These are phyloP conservation scores for Saccopteryx bilineata DNA, from an alignment of 2,113 vertebrate genomes.

Conservation along the genomic window DNA sequence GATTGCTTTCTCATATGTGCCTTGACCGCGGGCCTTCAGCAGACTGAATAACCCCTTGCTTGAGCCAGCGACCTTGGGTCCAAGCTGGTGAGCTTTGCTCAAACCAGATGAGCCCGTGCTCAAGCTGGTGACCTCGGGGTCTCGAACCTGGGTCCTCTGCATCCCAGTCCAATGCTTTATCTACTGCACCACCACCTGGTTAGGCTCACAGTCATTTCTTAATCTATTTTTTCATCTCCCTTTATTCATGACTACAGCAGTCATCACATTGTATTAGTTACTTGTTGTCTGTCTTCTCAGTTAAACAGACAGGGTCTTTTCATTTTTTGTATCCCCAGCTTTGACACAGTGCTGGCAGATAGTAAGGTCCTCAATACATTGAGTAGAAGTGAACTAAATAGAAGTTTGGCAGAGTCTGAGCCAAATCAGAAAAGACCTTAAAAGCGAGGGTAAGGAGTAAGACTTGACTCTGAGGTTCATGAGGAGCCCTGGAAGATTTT, in stretches of 20 bases:
- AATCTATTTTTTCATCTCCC: neutral
- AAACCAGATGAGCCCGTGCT: too few species aligned
- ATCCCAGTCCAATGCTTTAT: too few species aligned
- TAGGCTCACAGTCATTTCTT: neutral
- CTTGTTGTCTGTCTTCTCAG: constrained; percentile 30
- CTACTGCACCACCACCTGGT: too few species aligned
- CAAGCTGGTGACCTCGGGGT: too few species aligned
- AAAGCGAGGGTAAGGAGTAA: constrained; percentile 2
- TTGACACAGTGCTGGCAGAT: neutral
- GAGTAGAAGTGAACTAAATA: neutral
- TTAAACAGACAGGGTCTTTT: neutral
- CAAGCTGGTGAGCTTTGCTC: too few species aligned
- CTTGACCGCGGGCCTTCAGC: too few species aligned
- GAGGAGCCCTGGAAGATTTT: neutral
- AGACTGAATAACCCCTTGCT: too few species aligned
- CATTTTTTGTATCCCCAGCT: neutral
- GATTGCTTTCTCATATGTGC: too few species aligned
- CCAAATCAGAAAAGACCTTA: neutral
- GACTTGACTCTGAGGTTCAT: neutral
- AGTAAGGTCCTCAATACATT: neutral
- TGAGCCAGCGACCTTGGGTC: too few species aligned
- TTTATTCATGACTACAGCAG: neutral
- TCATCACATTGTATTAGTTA: neutral
- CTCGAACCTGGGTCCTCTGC: too few species aligned
- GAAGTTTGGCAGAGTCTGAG: neutral